Evolutionary conservation across 2,113 vertebrate species (phyloP).

Genomic region (Nerophis ophidion): DNA sequence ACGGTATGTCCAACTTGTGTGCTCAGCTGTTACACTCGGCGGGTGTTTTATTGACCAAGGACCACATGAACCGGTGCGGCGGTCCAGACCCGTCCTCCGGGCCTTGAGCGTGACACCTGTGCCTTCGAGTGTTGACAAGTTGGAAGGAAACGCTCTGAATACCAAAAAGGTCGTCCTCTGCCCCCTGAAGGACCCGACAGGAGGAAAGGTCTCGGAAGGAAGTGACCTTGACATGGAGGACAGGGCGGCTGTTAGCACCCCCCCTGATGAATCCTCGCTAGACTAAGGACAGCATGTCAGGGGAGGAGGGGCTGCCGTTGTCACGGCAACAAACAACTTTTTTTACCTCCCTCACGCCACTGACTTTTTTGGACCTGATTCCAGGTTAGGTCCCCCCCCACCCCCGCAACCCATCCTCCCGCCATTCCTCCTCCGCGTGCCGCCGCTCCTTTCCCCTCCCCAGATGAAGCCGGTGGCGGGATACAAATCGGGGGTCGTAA

Average conservation of each 20-base stretch:
- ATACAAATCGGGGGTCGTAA: conserved; percentile 25
- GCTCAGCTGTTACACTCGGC: too few species aligned
- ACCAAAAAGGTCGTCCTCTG: background rate
- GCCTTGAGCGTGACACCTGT: too few species aligned
- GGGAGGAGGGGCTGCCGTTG: background rate
- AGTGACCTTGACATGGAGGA: conserved; percentile 1
- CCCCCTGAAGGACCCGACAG: background rate
- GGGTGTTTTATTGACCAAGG: too few species aligned
- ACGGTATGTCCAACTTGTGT: too few species aligned
- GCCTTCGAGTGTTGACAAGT: too few species aligned
- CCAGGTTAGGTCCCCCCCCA: background rate
- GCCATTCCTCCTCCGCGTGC: conserved; percentile 26
- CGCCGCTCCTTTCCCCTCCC: conserved; percentile 24
- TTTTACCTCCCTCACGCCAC: background rate
- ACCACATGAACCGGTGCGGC: too few species aligned
- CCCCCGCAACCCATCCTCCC: conserved; percentile 11
- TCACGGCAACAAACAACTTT: background rate
- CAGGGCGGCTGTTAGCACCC: background rate
- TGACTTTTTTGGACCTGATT: background rate
- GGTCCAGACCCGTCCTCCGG: too few species aligned
- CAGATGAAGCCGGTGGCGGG: conserved; percentile 30
- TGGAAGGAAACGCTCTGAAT: background rate
- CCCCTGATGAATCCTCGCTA: conserved; percentile 1
- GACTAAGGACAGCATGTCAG: conserved; percentile 1
- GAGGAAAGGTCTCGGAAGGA: background rate